Evolutionary conservation across 2,797 vertebrate species (phyloP).

Genomic region (Heterohyrax brucei): DNA sequence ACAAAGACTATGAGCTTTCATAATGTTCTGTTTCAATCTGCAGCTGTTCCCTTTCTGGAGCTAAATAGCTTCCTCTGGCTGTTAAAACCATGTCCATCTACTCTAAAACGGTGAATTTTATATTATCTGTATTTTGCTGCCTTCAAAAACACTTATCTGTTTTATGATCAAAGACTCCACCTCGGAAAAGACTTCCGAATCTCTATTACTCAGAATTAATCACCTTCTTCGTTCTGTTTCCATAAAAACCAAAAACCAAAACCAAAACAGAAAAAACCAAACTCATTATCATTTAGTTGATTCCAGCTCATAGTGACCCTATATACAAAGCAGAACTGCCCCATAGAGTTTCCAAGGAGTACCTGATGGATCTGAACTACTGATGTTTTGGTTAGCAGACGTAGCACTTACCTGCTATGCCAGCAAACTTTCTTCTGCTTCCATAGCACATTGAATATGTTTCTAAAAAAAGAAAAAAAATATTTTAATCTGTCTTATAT

Average conservation of each 20-base stretch:
- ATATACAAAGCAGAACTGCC: no score
- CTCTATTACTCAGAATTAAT: neutral
- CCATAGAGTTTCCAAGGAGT: no score
- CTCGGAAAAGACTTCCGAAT: neutral
- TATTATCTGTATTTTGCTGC: neutral
- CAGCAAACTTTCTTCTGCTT: neutral
- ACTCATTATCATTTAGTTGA: no score
- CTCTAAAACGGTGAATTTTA: neutral
- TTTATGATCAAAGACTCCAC: neutral
- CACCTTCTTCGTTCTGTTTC: neutral
- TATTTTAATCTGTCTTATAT: no score
- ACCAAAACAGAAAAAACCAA: no score
- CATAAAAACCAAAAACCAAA: no score
- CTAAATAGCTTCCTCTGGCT: neutral
- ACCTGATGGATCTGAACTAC: no score
- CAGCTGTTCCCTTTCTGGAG: neutral
- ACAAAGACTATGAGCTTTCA: neutral
- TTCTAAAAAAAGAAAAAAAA: neutral
- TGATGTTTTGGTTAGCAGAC: no score
- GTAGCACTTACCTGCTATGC: no score
- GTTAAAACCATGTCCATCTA: neutral
- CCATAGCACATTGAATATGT: neutral
- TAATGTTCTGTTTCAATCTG: neutral
- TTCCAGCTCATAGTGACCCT: no score
- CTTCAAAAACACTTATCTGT: neutral